Evolutionary conservation across 1,140 invertebrate genomes (phyloP).

Genomic region (Pissodes strobi): DNA sequence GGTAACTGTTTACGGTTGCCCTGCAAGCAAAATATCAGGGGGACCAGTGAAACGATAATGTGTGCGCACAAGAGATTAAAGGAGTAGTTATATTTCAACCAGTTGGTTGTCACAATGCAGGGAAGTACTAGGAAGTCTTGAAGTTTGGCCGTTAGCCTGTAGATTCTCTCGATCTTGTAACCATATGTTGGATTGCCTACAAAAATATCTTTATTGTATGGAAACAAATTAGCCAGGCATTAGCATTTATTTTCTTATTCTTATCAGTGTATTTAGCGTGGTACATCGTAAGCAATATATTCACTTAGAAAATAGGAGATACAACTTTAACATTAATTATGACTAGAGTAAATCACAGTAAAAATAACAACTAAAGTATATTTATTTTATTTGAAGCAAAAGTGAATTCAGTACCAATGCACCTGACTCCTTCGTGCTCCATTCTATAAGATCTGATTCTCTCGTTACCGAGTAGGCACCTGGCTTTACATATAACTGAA

Average conservation of each 20-base stretch:
- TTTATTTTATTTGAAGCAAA: constrained; percentile 51
- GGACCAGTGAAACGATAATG: constrained; percentile 17
- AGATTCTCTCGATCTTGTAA: constrained; percentile 14
- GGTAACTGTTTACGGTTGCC: constrained; percentile 12
- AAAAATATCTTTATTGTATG: too few species aligned
- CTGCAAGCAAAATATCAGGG: constrained; percentile 28
- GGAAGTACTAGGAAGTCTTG: constrained; percentile 38
- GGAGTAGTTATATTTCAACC: constrained; percentile 32
- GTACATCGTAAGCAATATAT: too few species aligned
- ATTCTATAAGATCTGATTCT: constrained; percentile 69
- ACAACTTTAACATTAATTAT: too few species aligned
- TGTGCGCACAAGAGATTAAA: constrained; percentile 20
- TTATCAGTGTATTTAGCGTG: too few species aligned
- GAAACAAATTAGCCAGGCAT: too few species aligned
- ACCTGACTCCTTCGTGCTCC: constrained; percentile 87
- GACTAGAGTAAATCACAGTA: constrained; percentile 17
- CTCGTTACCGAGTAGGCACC: constrained; percentile 74
- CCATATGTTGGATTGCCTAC: constrained; percentile 39
- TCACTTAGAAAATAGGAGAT: too few species aligned
- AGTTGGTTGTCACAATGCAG: constrained; percentile 28
- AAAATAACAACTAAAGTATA: background rate
- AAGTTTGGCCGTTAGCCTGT: constrained; percentile 20
- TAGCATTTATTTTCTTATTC: too few species aligned
- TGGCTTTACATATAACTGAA: constrained; percentile 79
- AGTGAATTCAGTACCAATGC: constrained; percentile 73